phyloP scores from a whole-genome alignment of 2,888 invertebrate genomes.

The Cepaea hortensis region DNA sequence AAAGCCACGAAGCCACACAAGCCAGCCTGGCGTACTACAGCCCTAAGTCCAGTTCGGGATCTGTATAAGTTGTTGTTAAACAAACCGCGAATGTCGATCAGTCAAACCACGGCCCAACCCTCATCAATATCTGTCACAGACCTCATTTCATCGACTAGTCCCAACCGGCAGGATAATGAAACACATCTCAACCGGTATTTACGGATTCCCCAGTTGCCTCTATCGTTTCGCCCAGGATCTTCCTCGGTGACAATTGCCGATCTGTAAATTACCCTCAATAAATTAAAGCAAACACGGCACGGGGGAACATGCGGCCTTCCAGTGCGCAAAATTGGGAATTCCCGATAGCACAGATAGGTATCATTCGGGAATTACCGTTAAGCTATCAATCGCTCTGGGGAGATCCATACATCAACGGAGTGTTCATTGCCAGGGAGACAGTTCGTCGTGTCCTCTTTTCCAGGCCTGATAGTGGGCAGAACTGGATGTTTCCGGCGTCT shows the following conservation, averaged over 20 bases:
- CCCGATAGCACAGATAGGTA: conserved; percentile 32
- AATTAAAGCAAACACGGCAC: conserved; percentile 44
- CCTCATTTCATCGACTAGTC: conserved; percentile 24
- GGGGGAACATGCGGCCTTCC: not conserved
- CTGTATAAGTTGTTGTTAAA: not conserved
- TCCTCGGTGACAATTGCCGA: not conserved
- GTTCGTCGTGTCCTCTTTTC: not conserved
- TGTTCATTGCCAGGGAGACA: not conserved
- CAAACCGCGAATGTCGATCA: not conserved
- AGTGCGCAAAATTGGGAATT: not conserved
- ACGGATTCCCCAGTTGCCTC: conserved; percentile 10
- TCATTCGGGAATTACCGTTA: conserved; percentile 39
- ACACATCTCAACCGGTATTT: conserved; percentile 32
- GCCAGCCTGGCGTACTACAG: too few species aligned
- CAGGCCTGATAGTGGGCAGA: not conserved
- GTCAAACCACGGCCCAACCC: not conserved
- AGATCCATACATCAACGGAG: conserved; percentile 22
- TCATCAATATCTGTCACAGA: conserved; percentile 28
- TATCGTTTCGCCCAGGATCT: not conserved
- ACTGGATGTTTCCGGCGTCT: not conserved
- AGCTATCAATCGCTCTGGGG: conserved; percentile 22
- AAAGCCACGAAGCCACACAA: too few species aligned
- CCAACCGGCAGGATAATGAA: conserved; percentile 21
- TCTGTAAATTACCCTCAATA: conserved; percentile 44
- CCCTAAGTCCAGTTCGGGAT: too few species aligned